Base-by-base conservation (phyloP, 1,140 invertebrate species). In the Helicoverpa armigera region DNA sequence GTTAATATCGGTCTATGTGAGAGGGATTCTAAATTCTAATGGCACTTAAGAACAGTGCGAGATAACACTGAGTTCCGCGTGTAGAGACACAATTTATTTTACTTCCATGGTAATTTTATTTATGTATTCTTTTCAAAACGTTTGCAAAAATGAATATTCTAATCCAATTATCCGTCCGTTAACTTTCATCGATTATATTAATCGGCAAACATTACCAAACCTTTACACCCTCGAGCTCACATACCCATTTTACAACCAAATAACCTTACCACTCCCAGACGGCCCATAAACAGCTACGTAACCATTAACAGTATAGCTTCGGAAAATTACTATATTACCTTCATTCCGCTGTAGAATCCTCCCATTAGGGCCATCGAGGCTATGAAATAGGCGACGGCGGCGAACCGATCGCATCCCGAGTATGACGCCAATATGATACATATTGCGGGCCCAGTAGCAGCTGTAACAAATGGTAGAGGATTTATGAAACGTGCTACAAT, bases 351-450 rank as follows among this genome's bases (percentile, higher is more conserved):
- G 81, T 96, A 96, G 82, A 94, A 98, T 79, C 96, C 96, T 60
- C 97, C 97, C 95, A 97, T 97, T 54, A 97, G 94, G 51, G 96
- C 96, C 90, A 97, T 97, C 9, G 96, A 97, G 2, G 97, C 86
- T 1, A 96, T 96, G 86, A 98, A 96, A 61, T 98, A 95, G 3
- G 94, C 93, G 4, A 97, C 96, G 65, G 92, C 95, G 70, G 93
- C 90, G 23, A 92, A 91, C 12, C 93, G 88, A 83, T 95, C 91
- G 81, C 94, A 94, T 12, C 92, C 92, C 0, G 92, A 75, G 76
- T 94, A 94, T 14, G 92, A 94, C 0, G 92, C 94, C 63, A 95
- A 86, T 80, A 95, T 94, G 53, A 95, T 95, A 83, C 94, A 94
- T 80, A 95, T 92, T 18, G 92, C 94, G 2, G 94, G 94, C 11